Conservation (phyloP, 2,888 invertebrate genomes). For the Cacoxenus indagator region DNA sequence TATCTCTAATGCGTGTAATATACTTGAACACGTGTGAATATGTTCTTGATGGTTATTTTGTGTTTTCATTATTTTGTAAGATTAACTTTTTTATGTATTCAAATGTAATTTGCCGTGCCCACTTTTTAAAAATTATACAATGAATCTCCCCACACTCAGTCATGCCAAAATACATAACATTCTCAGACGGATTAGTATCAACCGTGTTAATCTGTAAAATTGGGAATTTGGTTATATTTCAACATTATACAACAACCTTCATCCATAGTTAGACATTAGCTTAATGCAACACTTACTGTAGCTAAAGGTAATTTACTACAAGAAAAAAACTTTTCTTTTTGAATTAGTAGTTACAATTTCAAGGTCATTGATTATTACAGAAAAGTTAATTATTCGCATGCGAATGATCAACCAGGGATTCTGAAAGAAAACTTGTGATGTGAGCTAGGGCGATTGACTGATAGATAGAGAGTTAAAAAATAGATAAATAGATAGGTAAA, state of each 20-base stretch:
- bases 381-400: background rate
- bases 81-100: no score
- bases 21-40: no score
- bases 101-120: no score
- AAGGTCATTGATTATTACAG: constrained; percentile 36
- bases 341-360: constrained; percentile 30
- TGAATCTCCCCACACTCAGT: background rate
- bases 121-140: background rate
- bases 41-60: no score
- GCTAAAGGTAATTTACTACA: constrained; percentile 32
- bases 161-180: constrained; percentile 27
- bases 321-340: constrained; percentile 29
- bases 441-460: background rate
- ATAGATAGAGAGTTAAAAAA: no score
- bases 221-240: background rate
- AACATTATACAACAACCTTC: background rate
- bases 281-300: background rate
- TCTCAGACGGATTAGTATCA: constrained; percentile 53
- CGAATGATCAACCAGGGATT: background rate
- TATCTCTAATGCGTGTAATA: background rate
- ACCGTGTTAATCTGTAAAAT: constrained; percentile 4
- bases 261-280: background rate
- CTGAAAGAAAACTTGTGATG: background rate
- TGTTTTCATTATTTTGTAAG: no score
- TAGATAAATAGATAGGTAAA: no score